Conservation (phyloP, 2,888 invertebrate species). For the Timandra comae region DNA sequence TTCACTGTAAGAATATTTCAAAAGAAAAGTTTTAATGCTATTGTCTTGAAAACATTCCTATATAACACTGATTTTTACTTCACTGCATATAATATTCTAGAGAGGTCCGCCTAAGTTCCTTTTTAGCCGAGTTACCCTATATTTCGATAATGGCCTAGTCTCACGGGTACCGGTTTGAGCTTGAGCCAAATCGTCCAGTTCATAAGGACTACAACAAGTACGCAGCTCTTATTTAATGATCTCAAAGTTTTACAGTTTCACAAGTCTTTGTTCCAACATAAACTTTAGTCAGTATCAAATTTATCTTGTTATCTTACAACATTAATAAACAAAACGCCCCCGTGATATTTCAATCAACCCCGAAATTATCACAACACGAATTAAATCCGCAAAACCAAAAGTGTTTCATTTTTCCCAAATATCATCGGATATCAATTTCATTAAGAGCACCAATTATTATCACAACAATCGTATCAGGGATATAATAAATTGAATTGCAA, state of each 20-base stretch:
- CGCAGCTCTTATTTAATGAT: constrained; percentile 8
- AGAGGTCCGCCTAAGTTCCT: constrained; percentile 6
- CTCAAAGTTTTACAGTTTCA: constrained; percentile 2
- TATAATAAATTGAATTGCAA: constrained; percentile 69
- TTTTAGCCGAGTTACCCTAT: constrained; percentile 22
- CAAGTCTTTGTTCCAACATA: neutral
- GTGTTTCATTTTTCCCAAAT: constrained; percentile 33
- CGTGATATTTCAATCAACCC: no score
- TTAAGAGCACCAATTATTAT: constrained; percentile 63
- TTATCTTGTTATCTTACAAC: no score
- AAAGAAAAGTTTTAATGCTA: no score
- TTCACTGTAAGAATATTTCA: no score
- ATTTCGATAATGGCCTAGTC: constrained; percentile 26
- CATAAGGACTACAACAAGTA: constrained; percentile 11
- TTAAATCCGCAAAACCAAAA: constrained; percentile 32
- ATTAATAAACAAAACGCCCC: no score
- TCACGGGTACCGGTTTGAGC: constrained; percentile 29
- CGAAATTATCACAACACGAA: constrained; percentile 25
- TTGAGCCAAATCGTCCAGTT: constrained; percentile 35
- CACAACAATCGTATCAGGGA: constrained; percentile 58
- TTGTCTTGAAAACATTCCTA: no score
- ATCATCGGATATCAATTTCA: constrained; percentile 62
- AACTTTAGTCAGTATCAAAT: constrained; percentile 1
- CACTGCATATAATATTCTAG: no score
- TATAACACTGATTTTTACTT: no score